A percentile compares a stretch with the other conserved stretches of the same genome.
Evolutionary conservation across 1,140 invertebrate genomes (phyloP).

Genomic region (Geopemphigus sp.): DNA sequence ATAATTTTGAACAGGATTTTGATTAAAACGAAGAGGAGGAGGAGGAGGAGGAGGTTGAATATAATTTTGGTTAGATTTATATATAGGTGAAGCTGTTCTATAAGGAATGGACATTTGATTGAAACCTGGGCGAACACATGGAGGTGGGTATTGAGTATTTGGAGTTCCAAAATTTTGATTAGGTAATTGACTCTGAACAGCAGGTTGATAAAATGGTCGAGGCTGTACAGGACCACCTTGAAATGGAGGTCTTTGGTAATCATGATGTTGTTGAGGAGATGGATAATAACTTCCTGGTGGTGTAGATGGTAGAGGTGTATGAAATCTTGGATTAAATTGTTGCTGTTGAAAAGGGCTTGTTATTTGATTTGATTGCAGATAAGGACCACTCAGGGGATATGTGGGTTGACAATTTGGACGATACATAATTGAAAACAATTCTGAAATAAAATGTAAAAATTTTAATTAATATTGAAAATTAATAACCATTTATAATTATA

Average conservation of each 20-base stretch:
- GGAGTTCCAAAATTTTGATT: not conserved
- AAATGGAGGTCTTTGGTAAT: not conserved
- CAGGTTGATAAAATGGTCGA: conserved; percentile 7
- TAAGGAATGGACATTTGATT: not conserved
- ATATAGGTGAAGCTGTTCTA: not conserved
- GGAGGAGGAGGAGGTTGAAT: not conserved
- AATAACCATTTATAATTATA: no score
- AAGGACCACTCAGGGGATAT: not conserved
- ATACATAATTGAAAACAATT: conserved; percentile 10
- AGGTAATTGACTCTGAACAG: not conserved
- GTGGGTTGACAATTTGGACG: not conserved
- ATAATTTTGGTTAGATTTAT: not conserved
- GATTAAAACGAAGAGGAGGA: not conserved
- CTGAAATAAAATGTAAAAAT: conserved; percentile 15
- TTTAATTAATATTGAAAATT: not conserved
- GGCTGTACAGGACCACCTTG: not conserved
- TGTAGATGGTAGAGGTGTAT: conserved; percentile 13
- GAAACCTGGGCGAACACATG: not conserved
- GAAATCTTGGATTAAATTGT: conserved; percentile 44
- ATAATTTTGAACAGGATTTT: conserved; percentile 7
- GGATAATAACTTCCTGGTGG: not conserved
- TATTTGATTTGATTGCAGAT: conserved; percentile 12
- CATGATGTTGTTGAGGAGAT: not conserved
- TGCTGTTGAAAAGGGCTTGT: conserved; percentile 27
- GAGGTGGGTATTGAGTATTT: conserved; percentile 22